A percentile compares a stretch with the other conserved stretches of the same genome.
Evolutionary conservation across 1,140 invertebrate species (phyloP).

Genomic region (Calephelis virginiensis): DNA sequence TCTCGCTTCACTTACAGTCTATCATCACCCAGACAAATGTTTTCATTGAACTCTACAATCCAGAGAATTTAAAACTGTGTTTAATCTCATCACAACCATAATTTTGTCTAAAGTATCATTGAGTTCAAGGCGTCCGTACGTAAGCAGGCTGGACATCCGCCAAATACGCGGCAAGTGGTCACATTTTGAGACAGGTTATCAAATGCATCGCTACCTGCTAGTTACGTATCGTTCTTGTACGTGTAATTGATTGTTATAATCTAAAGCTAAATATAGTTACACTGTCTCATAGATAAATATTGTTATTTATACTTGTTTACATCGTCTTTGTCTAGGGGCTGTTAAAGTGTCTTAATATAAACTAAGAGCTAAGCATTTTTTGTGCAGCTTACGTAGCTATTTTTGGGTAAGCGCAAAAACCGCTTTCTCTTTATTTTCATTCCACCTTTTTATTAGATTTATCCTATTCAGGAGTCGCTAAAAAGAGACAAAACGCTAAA

Average conservation of each 20-base stretch:
- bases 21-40: background rate
- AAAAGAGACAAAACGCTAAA: too few species aligned
- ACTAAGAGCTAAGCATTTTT: too few species aligned
- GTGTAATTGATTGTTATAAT: constrained; percentile 15
- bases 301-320: background rate
- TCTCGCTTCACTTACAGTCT: background rate
- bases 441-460: too few species aligned
- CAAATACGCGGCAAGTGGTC: constrained; percentile 22
- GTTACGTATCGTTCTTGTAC: constrained; percentile 13
- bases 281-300: background rate
- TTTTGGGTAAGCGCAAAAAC: too few species aligned
- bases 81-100: constrained; percentile 5
- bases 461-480: too few species aligned
- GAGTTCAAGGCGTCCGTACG: constrained; percentile 17
- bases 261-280: constrained; percentile 1
- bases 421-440: too few species aligned
- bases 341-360: too few species aligned
- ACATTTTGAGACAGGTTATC: constrained; percentile 32
- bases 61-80: background rate
- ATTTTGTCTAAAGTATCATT: constrained; percentile 27
- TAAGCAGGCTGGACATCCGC: constrained; percentile 30
- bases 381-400: too few species aligned
- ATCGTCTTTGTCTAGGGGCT: too few species aligned
- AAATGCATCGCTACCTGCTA: constrained; percentile 24
- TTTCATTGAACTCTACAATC: background rate